Conservation (phyloP, 2,888 invertebrate genomes). For the Volucella zonaria region DNA sequence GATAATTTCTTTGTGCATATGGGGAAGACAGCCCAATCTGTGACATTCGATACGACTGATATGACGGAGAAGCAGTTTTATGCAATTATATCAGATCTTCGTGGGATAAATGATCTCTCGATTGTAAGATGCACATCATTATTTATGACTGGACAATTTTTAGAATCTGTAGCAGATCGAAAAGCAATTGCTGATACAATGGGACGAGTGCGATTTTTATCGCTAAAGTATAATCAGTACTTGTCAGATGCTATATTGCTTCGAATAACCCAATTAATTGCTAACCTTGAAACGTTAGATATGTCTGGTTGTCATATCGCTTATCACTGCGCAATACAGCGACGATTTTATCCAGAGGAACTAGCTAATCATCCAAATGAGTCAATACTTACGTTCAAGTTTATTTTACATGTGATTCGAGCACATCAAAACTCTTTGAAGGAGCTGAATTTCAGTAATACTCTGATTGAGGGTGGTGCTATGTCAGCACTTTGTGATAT, state of each 20-base stretch:
- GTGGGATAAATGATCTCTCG: slow-evolving; percentile 85
- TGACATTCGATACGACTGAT: slow-evolving; percentile 86
- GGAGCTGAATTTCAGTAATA: slow-evolving; percentile 86
- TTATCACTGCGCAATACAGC: slow-evolving; percentile 87
- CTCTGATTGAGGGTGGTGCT: slow-evolving; percentile 87
- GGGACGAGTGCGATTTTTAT: slow-evolving; percentile 84
- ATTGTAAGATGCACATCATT: slow-evolving; percentile 87
- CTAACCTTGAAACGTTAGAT: slow-evolving; percentile 85
- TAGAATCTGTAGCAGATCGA: slow-evolving; percentile 85
- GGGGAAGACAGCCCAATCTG: slow-evolving; percentile 84
- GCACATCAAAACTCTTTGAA: slow-evolving; percentile 84
- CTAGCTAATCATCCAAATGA: slow-evolving; percentile 84
- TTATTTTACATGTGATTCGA: slow-evolving; percentile 85
- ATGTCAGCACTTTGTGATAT: slow-evolving; percentile 84
- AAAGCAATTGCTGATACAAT: slow-evolving; percentile 82
- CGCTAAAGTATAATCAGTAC: slow-evolving; percentile 87
- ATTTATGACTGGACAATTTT: slow-evolving; percentile 88
- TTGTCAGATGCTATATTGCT: slow-evolving; percentile 89
- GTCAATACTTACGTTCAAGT: slow-evolving; percentile 88
- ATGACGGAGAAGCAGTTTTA: slow-evolving; percentile 86
- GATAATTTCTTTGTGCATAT: slow-evolving; percentile 85
- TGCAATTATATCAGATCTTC: slow-evolving; percentile 84
- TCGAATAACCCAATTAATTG: slow-evolving; percentile 86
- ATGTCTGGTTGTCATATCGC: slow-evolving; percentile 88
- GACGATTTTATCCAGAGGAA: slow-evolving; percentile 86